Percentiles rank a stretch among this genome's conserved stretches.
phyloP scores from a whole-genome alignment of 1,140 invertebrate species.

The Cotesia chilonis region DNA sequence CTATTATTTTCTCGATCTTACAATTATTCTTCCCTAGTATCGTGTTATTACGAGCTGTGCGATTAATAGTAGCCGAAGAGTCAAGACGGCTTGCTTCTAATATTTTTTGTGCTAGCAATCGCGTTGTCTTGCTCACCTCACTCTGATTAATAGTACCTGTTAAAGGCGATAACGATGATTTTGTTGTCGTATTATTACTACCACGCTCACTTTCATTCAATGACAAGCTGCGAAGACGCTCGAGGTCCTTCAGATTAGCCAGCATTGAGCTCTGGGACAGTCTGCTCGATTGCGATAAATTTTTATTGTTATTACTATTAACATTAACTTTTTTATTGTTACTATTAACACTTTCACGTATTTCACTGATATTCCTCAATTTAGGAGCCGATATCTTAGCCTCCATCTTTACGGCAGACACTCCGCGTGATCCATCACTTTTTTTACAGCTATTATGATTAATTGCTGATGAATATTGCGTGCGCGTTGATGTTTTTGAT shows the following conservation, averaged over 20 bases:
- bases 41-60: slow-evolving; percentile 25
- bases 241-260: slow-evolving; percentile 55
- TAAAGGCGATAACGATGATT: not conserved
- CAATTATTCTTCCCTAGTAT: slow-evolving; percentile 23
- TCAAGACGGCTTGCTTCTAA: slow-evolving; percentile 42
- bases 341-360: slow-evolving; percentile 50
- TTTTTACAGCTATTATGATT: slow-evolving; percentile 32
- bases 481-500: not conserved
- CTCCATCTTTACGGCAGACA: slow-evolving; percentile 40
- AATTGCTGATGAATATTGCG: not conserved
- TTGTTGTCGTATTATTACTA: not conserved
- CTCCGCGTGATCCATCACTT: no score
- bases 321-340: slow-evolving; percentile 1
- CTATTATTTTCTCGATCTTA: slow-evolving; percentile 28
- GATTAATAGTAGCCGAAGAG: slow-evolving; percentile 19
- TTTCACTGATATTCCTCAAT: slow-evolving; percentile 57
- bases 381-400: slow-evolving; percentile 52
- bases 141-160: not conserved
- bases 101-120: slow-evolving; percentile 46
- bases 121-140: slow-evolving; percentile 38
- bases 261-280: slow-evolving; percentile 44
- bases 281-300: not conserved
- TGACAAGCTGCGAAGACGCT: slow-evolving; percentile 53
- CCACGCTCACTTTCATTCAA: slow-evolving; percentile 1
- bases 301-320: not conserved